Evolutionary conservation across 2,888 invertebrate species (phyloP).

Genomic region (Heliconius erato): DNA sequence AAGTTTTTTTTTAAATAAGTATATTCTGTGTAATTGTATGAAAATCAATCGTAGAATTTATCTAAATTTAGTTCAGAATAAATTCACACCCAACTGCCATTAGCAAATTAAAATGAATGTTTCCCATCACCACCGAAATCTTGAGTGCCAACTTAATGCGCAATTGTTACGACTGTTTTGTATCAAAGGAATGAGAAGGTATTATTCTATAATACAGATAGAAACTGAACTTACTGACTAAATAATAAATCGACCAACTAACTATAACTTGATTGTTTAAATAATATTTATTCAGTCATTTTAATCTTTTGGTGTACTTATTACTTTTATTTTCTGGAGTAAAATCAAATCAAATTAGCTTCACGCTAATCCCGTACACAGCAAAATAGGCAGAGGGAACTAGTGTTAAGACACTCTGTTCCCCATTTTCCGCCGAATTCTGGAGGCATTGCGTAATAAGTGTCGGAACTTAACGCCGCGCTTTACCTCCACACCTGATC

Average conservation of each 20-base stretch:
- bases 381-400: too few species aligned
- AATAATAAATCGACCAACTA: neutral
- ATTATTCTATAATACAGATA: neutral
- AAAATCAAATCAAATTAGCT: too few species aligned
- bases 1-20: neutral
- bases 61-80: neutral
- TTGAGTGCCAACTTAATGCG: neutral
- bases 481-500: too few species aligned
- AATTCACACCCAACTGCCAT: neutral
- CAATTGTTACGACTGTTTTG: neutral
- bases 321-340: too few species aligned
- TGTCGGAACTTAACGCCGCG: too few species aligned
- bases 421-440: too few species aligned
- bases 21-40: neutral
- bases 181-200: constrained; percentile 2
- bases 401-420: too few species aligned
- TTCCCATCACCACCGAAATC: constrained; percentile 10
- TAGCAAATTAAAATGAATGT: constrained; percentile 16
- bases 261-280: too few species aligned
- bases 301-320: too few species aligned
- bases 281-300: too few species aligned
- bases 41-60: neutral
- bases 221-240: neutral
- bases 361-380: too few species aligned
- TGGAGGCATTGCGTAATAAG: too few species aligned